Conservation (phyloP, 2,797 vertebrate genomes). For the Mus spretus region DNA sequence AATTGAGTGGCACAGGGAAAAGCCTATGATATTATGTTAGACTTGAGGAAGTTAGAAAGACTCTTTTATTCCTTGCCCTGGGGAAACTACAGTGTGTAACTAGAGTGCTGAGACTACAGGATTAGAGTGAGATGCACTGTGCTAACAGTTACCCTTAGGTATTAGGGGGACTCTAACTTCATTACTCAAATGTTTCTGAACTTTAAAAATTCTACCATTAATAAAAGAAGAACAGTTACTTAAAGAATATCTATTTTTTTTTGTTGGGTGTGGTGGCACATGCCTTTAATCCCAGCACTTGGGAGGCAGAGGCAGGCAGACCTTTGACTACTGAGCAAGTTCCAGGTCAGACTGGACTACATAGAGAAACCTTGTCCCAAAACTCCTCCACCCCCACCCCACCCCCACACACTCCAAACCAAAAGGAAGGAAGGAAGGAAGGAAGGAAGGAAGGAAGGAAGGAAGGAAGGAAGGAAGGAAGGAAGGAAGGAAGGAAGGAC, state of each 20-base stretch:
- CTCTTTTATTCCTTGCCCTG: conserved; percentile 14
- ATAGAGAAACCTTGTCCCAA: background rate
- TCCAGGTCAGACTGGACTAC: background rate
- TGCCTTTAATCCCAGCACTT: background rate
- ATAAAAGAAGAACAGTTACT: background rate
- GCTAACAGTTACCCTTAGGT: background rate
- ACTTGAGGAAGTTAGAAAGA: fast-evolving
- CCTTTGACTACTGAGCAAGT: background rate
- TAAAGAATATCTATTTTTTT: background rate
- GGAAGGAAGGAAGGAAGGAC: background rate
- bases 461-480: too few species aligned
- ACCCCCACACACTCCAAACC: too few species aligned
- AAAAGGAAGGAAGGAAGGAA: too few species aligned
- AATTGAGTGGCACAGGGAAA: background rate
- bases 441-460: too few species aligned
- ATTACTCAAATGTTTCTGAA: background rate
- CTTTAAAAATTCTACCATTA: conserved; percentile 25
- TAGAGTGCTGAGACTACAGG: fast-evolving
- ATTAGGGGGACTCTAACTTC: background rate
- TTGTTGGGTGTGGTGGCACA: background rate
- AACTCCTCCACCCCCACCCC: too few species aligned
- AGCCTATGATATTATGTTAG: background rate
- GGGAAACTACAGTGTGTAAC: background rate
- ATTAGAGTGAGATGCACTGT: background rate
- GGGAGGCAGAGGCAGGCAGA: background rate